These are phyloP conservation scores for Heterocephalus glaber DNA, from an alignment of 2,113 vertebrate genomes.

Conservation along the genomic window DNA sequence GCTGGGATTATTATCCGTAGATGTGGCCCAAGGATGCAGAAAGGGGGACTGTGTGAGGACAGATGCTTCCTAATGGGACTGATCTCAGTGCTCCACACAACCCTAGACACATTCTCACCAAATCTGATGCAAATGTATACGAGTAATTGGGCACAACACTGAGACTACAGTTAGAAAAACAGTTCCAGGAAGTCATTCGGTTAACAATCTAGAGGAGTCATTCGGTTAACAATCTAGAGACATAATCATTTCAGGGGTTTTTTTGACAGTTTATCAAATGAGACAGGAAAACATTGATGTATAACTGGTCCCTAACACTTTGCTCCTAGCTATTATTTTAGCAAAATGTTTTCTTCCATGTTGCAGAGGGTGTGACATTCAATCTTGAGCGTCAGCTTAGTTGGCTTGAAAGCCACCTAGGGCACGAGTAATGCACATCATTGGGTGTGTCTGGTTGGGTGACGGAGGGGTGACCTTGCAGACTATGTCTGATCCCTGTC, in stretches of 20 bases:
- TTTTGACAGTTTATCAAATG: not conserved
- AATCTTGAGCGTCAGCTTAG: not conserved
- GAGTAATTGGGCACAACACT: not conserved
- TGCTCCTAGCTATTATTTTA: not conserved
- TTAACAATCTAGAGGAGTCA: not conserved
- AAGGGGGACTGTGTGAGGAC: fast-evolving
- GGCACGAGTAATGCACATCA: not conserved
- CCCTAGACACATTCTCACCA: not conserved
- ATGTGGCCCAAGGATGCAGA: not conserved
- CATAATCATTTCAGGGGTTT: not conserved
- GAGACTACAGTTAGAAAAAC: not conserved
- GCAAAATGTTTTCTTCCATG: not conserved
- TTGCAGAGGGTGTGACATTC: not conserved
- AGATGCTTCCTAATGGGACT: not conserved
- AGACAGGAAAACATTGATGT: too few species aligned
- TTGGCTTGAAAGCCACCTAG: not conserved
- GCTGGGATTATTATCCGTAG: not conserved
- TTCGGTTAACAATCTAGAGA: not conserved
- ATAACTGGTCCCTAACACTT: not conserved
- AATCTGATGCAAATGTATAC: not conserved
- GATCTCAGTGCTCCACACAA: fast-evolving
- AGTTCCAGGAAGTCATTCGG: not conserved
- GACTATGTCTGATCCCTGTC: not conserved
- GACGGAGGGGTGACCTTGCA: not conserved
- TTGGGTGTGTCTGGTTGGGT: not conserved